Percentiles rank a stretch among this genome's conserved stretches.
These are phyloP conservation scores for Porites australiensis DNA, from an alignment of 64 coral and sea anemone genomes.

Conservation along the genomic window DNA sequence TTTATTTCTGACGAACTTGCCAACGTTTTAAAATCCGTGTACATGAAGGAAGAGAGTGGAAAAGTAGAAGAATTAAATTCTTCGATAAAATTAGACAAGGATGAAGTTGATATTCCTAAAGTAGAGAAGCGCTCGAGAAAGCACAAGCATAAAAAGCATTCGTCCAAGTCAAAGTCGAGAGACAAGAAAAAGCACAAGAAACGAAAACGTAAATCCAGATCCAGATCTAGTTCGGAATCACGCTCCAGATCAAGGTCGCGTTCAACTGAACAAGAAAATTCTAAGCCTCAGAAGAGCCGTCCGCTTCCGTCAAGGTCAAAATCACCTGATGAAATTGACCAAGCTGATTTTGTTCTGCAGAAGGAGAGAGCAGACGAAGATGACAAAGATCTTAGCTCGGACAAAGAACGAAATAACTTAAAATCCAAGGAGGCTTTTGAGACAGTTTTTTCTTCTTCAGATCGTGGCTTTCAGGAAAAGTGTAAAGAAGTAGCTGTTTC, in stretches of 20 bases:
- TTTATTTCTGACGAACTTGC: constrained; percentile 45
- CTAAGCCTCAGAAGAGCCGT: not conserved
- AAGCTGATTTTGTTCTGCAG: constrained; percentile 13
- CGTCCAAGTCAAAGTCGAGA: constrained; percentile 56
- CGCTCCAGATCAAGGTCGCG: constrained; percentile 33
- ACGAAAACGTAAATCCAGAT: constrained; percentile 46
- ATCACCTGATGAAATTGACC: constrained; percentile 18
- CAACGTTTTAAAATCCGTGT: constrained; percentile 31
- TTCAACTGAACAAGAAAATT: constrained; percentile 2
- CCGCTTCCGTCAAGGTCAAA: not conserved
- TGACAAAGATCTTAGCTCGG: not conserved
- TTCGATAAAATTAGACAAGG: constrained; percentile 3
- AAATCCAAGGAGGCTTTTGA: not conserved
- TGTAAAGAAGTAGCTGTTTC: not conserved
- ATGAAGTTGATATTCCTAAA: constrained; percentile 11
- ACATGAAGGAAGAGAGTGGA: constrained; percentile 4
- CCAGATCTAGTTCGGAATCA: constrained; percentile 5
- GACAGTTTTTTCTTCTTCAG: not conserved
- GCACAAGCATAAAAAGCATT: constrained; percentile 85
- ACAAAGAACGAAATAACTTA: not conserved
- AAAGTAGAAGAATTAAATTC: not conserved
- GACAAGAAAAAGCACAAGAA: constrained; percentile 62
- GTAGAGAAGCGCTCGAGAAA: constrained; percentile 77
- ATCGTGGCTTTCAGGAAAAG: not conserved
- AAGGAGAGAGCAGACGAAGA: not conserved